These are phyloP conservation scores for Eupithecia exiguata DNA, from an alignment of 2,888 invertebrate genomes.

Conservation along the genomic window DNA sequence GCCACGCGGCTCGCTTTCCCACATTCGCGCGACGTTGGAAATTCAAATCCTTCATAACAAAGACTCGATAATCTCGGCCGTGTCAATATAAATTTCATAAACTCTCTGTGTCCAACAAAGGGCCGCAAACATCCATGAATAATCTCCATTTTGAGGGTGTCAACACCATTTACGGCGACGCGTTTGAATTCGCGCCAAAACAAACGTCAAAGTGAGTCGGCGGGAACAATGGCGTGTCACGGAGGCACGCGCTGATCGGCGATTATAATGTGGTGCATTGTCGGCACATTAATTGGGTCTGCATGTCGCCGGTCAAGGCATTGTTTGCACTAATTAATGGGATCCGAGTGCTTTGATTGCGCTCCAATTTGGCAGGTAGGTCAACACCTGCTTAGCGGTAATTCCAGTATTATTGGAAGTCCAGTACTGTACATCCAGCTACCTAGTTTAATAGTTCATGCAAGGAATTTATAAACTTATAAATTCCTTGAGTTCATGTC, in stretches of 20 bases:
- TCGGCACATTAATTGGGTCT: slow-evolving; percentile 69
- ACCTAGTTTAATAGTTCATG: background rate
- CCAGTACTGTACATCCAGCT: background rate
- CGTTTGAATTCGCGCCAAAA: slow-evolving; percentile 72
- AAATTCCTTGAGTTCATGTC: too few species aligned
- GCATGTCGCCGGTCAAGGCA: slow-evolving; percentile 43
- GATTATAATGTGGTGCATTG: slow-evolving; percentile 70
- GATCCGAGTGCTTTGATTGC: slow-evolving; percentile 36
- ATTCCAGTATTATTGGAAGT: background rate
- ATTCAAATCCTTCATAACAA: slow-evolving; percentile 78
- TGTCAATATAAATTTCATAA: slow-evolving; percentile 82
- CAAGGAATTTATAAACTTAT: too few species aligned
- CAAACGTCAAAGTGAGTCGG: slow-evolving; percentile 70
- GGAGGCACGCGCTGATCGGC: slow-evolving; percentile 62
- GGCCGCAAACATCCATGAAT: slow-evolving; percentile 80
- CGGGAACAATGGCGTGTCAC: slow-evolving; percentile 66
- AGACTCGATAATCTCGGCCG: slow-evolving; percentile 77
- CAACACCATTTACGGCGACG: slow-evolving; percentile 71
- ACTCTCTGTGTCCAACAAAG: slow-evolving; percentile 74
- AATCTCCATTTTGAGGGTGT: slow-evolving; percentile 81
- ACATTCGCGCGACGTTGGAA: slow-evolving; percentile 62
- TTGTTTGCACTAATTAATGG: slow-evolving; percentile 48
- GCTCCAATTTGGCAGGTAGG: slow-evolving; percentile 26
- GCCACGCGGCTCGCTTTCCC: slow-evolving; percentile 70
- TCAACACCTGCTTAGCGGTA: slow-evolving; percentile 5